Evolutionary conservation across 2,113 vertebrate genomes (phyloP).

Genomic region (Ctenomys sociabilis): DNA sequence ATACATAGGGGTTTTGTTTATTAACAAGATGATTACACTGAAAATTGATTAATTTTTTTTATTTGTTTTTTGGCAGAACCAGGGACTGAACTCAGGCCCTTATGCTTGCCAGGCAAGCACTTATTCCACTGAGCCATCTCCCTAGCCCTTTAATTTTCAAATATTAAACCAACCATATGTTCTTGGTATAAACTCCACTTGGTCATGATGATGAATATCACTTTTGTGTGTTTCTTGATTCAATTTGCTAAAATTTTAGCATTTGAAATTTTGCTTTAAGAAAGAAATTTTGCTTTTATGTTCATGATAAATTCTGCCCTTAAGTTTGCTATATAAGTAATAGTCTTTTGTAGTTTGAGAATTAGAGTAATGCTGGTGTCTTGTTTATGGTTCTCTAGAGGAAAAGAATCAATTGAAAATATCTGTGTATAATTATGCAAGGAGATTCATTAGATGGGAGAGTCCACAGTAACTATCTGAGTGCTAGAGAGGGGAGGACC

Average conservation of each 20-base stretch:
- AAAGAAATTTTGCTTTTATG: not conserved
- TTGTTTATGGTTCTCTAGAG: not conserved
- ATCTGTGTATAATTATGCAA: too few species aligned
- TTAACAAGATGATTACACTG: not conserved
- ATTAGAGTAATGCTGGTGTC: not conserved
- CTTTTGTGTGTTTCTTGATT: not conserved
- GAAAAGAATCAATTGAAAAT: too few species aligned
- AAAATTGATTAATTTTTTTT: not conserved
- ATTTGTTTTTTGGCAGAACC: too few species aligned
- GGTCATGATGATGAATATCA: not conserved
- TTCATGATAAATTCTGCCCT: not conserved
- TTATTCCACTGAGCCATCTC: too few species aligned
- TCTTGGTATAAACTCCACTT: not conserved
- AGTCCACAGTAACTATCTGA: not conserved
- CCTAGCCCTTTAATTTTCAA: not conserved
- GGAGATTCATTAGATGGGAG: not conserved
- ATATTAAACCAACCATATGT: too few species aligned
- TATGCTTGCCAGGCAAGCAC: too few species aligned
- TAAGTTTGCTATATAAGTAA: not conserved
- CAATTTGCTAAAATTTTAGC: not conserved
- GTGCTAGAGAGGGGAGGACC: not conserved
- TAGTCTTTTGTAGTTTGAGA: not conserved
- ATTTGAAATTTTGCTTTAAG: not conserved
- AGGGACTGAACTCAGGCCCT: too few species aligned
- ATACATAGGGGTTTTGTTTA: not conserved